Conservation (phyloP, 2,888 invertebrate species). For the Caenorhabditis imperialis region DNA sequence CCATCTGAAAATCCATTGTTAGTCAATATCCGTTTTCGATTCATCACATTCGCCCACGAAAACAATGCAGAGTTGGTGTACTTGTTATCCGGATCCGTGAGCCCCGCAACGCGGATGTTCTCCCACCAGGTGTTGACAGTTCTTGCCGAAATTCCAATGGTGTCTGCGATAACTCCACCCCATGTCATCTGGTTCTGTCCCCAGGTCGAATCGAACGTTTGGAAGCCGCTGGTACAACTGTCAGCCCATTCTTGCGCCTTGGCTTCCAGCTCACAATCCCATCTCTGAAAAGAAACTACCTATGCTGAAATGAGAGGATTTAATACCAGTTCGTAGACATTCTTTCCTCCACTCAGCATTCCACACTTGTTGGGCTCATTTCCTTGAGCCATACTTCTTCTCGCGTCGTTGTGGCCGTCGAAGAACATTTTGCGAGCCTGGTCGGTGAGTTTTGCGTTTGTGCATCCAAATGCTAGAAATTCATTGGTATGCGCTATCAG, state of each 20-base stretch:
- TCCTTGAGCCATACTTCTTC: conserved; percentile 46
- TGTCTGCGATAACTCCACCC: conserved; percentile 15
- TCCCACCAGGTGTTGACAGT: conserved; percentile 46
- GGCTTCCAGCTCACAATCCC: conserved; percentile 49
- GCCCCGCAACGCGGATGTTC: conserved; percentile 21
- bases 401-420: conserved; percentile 43
- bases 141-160: conserved; percentile 9
- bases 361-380: conserved; percentile 54
- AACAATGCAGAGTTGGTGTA: conserved; percentile 27
- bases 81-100: conserved; percentile 42
- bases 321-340: conserved; percentile 53
- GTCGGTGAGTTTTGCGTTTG: conserved; percentile 38
- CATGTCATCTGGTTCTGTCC: conserved; percentile 36
- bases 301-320: no score
- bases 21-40: background rate
- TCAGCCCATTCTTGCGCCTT: conserved; percentile 37
- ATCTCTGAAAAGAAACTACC: conserved; percentile 41
- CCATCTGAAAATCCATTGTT: conserved; percentile 26
- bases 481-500: background rate
- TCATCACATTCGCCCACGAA: conserved; percentile 15
- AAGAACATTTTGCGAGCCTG: conserved; percentile 45
- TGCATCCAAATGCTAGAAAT: conserved; percentile 53
- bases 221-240: conserved; percentile 32
- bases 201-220: conserved; percentile 41
- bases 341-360: conserved; percentile 42